These are phyloP conservation scores for Sphinx pinastri DNA, from an alignment of 2,888 invertebrate genomes.

Conservation along the genomic window DNA sequence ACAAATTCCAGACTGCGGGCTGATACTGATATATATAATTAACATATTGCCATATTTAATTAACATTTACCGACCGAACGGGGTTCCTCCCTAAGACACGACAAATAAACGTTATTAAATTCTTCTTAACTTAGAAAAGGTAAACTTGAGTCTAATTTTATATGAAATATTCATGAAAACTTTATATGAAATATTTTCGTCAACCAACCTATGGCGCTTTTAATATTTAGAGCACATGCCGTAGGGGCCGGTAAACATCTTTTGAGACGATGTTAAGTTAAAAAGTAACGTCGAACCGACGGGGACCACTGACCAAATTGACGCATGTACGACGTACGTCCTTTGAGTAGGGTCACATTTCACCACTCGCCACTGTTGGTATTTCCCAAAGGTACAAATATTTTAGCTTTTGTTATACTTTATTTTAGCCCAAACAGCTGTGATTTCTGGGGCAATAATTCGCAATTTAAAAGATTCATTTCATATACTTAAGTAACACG, in stretches of 20 bases:
- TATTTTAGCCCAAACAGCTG: slow-evolving; percentile 37
- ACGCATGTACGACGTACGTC: slow-evolving; percentile 43
- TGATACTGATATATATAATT: too few species aligned
- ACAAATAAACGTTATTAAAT: slow-evolving; percentile 54
- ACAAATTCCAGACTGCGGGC: too few species aligned
- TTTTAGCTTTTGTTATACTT: slow-evolving; percentile 46
- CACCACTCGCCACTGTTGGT: slow-evolving; percentile 44
- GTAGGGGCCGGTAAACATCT: slow-evolving; percentile 42
- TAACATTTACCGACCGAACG: slow-evolving; percentile 15
- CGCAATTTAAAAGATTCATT: neutral
- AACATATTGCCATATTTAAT: slow-evolving; percentile 8
- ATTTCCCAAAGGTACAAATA: slow-evolving; percentile 48
- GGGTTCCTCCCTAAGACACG: slow-evolving; percentile 39
- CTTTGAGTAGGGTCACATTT: slow-evolving; percentile 55
- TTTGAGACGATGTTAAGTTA: slow-evolving; percentile 43
- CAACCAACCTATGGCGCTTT: slow-evolving; percentile 39
- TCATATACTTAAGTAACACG: slow-evolving; percentile 8
- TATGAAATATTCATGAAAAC: slow-evolving; percentile 56
- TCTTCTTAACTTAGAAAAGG: slow-evolving; percentile 49
- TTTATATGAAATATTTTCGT: slow-evolving; percentile 59
- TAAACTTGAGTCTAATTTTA: slow-evolving; percentile 50
- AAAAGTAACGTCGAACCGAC: slow-evolving; percentile 39
- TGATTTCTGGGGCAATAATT: slow-evolving; percentile 37
- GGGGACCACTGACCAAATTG: slow-evolving; percentile 44
- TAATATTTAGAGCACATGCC: slow-evolving; percentile 41